Evolutionary conservation across 2,797 vertebrate genomes (phyloP), one percentile per base, ranked within the genome.

Genomic region (Pogoniulus pusillus): DNA sequence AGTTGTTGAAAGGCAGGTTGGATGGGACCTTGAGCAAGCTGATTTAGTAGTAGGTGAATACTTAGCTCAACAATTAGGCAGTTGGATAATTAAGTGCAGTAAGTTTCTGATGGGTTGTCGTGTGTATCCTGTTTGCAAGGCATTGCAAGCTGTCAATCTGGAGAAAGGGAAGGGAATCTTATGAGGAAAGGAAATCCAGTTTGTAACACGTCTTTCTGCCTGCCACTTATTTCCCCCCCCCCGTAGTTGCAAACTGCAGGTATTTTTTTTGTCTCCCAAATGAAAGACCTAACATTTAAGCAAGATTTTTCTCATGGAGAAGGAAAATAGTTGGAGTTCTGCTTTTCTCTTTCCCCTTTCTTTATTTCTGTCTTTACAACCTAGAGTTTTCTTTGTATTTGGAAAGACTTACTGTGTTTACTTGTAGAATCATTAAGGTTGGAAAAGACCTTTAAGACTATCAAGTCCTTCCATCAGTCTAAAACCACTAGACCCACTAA

Each of bases 181-280:
- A 32, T 34, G 58, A 85, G 68, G 66, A 71, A 90, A 83, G 17
- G 17, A 82, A 92, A 83, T 76, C 70, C 24, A 65, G 23, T 16
- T 74, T 74, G 71, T 45, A 45, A 57, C 37, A 58, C 39, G 43
- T 54, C 80, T 89, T 91, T 93, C 82, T 89, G 82, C 74, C 73
- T 82, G 87, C 58, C 18, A 32, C 35, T 83, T 90, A 76, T 82
- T 88, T 94, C 92, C 32, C 51, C 5, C 5, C 51, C 29, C 26
- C 63, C 83, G 18, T 68, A 64, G 27, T 24, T 7, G 66, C 87
- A 83, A 95, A 78, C 57, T 91, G 51, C 86, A 94, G 68, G 70
- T 32, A 64, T 88, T 93, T 96, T 59, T 85, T 93, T 91, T 95
- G 71, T 76, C 35, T 93, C 66, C 58, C 70, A 68, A 32, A 73